phyloP scores from a whole-genome alignment of 2,113 vertebrate species.

The Ammodytes marinus region DNA sequence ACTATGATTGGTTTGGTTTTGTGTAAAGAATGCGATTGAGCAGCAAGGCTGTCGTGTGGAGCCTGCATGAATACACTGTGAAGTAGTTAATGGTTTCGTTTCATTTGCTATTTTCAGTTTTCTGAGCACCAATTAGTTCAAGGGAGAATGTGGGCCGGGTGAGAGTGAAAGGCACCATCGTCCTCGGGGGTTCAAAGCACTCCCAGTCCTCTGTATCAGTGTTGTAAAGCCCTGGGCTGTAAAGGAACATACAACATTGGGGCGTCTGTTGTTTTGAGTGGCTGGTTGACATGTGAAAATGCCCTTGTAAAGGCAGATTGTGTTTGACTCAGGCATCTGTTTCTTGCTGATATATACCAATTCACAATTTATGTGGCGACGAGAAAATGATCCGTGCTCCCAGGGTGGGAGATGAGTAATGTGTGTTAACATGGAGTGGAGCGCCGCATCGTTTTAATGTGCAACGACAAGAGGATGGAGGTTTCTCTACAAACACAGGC shows the following conservation, averaged over 20 bases:
- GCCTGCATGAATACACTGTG: constrained; percentile 33
- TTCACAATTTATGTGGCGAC: constrained; percentile 49
- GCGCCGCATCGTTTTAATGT: constrained; percentile 66
- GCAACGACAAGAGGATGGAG: constrained; percentile 63
- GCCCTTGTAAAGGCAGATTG: constrained; percentile 47
- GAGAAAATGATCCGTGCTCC: constrained; percentile 63
- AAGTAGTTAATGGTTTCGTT: constrained; percentile 50
- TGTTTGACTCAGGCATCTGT: constrained; percentile 69
- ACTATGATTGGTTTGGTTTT: constrained; percentile 51
- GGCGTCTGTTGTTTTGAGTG: constrained; percentile 55
- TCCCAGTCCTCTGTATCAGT: constrained; percentile 54
- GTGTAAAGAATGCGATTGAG: constrained; percentile 21
- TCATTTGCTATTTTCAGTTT: constrained; percentile 64
- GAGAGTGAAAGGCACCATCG: constrained; percentile 48
- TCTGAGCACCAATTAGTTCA: constrained; percentile 37
- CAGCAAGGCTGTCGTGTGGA: constrained; percentile 31
- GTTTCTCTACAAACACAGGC: constrained; percentile 69
- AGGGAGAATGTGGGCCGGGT: constrained; percentile 46
- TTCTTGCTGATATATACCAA: constrained; percentile 74
- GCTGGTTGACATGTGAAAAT: constrained; percentile 59
- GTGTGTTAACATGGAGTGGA: constrained; percentile 65
- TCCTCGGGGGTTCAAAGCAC: constrained; percentile 64
- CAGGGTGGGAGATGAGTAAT: constrained; percentile 68
- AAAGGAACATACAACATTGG: constrained; percentile 55
- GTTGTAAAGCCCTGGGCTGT: constrained; percentile 56